Percentiles rank a stretch among this genome's conserved stretches.
These are phyloP conservation scores for Augochlora pura DNA, from an alignment of 1,140 invertebrate genomes.

Conservation along the genomic window DNA sequence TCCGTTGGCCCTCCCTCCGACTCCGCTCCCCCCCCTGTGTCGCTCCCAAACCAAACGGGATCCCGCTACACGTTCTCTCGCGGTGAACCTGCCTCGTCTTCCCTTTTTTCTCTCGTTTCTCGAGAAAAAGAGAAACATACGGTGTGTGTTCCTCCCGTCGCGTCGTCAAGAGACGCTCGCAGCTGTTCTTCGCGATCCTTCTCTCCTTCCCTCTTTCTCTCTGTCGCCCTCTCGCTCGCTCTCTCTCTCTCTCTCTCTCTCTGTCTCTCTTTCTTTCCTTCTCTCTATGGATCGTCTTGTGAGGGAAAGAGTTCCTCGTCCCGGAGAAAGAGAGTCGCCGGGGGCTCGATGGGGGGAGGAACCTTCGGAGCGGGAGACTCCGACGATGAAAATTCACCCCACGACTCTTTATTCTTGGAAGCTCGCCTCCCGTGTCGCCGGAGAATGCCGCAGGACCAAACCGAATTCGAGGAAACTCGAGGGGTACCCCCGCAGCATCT, in stretches of 20 bases:
- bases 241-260: too few species aligned
- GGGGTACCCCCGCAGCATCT: conserved; percentile 42
- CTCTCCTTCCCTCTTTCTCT: background rate
- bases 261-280: too few species aligned
- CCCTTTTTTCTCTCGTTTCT: background rate
- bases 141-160: conserved; percentile 19
- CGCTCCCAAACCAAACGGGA: background rate
- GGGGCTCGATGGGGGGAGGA: background rate
- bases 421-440: conserved; percentile 49
- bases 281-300: background rate
- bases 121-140: conserved; percentile 56
- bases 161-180: conserved; percentile 42
- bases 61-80: conserved; percentile 29
- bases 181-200: conserved; percentile 56
- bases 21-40: background rate
- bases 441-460: conserved; percentile 33
- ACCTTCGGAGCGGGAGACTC: conserved; percentile 7
- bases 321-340: background rate
- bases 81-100: conserved; percentile 38
- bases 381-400: conserved; percentile 70
- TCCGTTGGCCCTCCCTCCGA: background rate
- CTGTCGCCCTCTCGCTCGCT: background rate
- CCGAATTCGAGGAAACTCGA: conserved; percentile 50
- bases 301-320: conserved; percentile 37
- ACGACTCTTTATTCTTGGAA: conserved; percentile 72